A percentile compares a stretch with the other conserved stretches of the same genome.
Evolutionary conservation across 2,113 vertebrate genomes (phyloP).

Genomic region (Rallus limicola): DNA sequence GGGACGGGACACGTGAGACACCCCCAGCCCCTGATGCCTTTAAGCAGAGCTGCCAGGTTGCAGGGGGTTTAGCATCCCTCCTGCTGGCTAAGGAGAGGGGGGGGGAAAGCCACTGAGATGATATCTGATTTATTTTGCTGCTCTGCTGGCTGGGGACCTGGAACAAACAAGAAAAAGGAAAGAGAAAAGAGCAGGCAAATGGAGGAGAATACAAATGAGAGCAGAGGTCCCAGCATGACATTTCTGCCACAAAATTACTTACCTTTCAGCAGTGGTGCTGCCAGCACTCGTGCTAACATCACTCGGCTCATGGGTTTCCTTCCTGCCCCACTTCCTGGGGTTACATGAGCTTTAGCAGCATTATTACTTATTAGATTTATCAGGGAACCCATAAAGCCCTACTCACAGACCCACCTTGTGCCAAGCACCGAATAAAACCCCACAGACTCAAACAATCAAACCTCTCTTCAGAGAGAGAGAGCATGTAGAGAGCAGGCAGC

Average conservation of each 20-base stretch:
- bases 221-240: not conserved
- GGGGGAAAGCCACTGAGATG: not conserved
- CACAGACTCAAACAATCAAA: not conserved
- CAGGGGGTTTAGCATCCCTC: not conserved
- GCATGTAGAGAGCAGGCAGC: not conserved
- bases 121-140: not conserved
- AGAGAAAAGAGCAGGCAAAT: not conserved
- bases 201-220: not conserved
- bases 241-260: not conserved
- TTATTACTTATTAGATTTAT: not conserved
- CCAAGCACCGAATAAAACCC: not conserved
- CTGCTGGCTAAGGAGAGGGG: not conserved
- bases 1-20: fast-evolving
- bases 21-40: not conserved
- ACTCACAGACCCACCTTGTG: not conserved
- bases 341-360: not conserved
- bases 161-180: not conserved
- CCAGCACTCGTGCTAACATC: not conserved
- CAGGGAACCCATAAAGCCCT: not conserved
- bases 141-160: not conserved
- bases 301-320: not conserved
- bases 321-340: not conserved
- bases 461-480: not conserved
- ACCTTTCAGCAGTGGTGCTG: not conserved
- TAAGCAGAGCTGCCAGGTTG: not conserved